Conservation (phyloP, 2,797 vertebrate genomes). For the Percopsis omiscomaycus region DNA sequence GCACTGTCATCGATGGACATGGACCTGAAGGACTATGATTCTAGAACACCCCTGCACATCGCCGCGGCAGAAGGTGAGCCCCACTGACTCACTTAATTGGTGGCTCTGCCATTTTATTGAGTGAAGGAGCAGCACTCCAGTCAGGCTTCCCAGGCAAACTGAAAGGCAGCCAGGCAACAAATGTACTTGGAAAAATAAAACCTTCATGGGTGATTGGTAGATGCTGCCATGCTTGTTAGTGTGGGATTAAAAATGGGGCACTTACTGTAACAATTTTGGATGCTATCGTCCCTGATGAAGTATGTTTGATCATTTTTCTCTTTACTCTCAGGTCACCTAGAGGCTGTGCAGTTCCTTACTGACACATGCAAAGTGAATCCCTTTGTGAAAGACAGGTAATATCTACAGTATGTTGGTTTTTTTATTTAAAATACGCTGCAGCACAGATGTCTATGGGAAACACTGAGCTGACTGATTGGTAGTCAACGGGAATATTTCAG, state of each 20-base stretch:
- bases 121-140: not conserved
- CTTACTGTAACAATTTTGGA: no score
- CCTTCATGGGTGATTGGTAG: no score
- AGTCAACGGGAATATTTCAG: no score
- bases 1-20: conserved; percentile 87
- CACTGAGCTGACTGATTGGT: no score
- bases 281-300: not conserved
- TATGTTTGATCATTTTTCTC: conserved; percentile 9
- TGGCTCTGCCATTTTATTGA: not conserved
- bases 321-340: conserved; percentile 76
- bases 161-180: no score
- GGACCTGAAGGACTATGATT: conserved; percentile 87
- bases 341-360: conserved; percentile 84
- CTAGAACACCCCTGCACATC: conserved; percentile 83
- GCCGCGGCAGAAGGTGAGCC: conserved; percentile 84
- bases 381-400: conserved; percentile 84
- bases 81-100: not conserved
- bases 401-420: not conserved
- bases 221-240: no score
- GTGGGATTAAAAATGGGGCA: no score
- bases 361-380: conserved; percentile 85
- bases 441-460: no score
- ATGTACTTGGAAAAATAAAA: not conserved
- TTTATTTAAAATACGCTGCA: no score
- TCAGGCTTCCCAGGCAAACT: not conserved